Base-by-base conservation (phyloP, 1,140 invertebrate genomes). In the Cydia amplana region DNA sequence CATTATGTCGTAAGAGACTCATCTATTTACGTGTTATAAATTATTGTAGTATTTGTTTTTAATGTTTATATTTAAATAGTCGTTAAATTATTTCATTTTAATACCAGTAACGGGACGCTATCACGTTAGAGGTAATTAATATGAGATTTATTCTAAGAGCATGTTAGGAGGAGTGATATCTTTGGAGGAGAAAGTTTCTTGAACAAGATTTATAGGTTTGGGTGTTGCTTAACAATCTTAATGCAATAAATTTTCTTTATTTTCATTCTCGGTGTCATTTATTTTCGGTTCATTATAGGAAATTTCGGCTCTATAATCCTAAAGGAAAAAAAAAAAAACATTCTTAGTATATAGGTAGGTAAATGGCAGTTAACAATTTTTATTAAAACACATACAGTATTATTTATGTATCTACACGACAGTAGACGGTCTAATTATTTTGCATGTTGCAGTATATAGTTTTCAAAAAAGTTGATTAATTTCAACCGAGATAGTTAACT, bases 51-150 rank as follows among this genome's bases (percentile, higher is more conserved):
- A 7, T 20, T 32, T 25, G 25, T 65, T 65, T 16, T n/a, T 32
- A 28, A 32, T 65, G 25, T 65, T 28, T 32, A 32, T 32, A 65
- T 36, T 36, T 28, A n/a, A 65, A 70, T n/a, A 70, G 0, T 4
- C 36, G 6, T 40, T 70, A 43, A 36, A 16, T 32, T 36, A 40
- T 70, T 70, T 70, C 0, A 70, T 70, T 70, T 70, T 40, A 70
- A 70, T 43, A 6, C 32, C n/a, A 70, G 55, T 70, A 40, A 80
- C 81, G 80, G 78, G 79, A 79, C 49, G 77, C 79, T 73, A 77
- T 77, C 25, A 79, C 73, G 84, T 80, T 75, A 83, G 63, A 75
- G 75, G 75, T 81, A 80, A 82, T 85, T 86, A 85, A 81, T 82
- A 80, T 79, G 82, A 80, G 76, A 60, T 80, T 75, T 75, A 77